Evolutionary conservation across 2,113 vertebrate genomes (phyloP).

Genomic region (Bostrychus sinensis): DNA sequence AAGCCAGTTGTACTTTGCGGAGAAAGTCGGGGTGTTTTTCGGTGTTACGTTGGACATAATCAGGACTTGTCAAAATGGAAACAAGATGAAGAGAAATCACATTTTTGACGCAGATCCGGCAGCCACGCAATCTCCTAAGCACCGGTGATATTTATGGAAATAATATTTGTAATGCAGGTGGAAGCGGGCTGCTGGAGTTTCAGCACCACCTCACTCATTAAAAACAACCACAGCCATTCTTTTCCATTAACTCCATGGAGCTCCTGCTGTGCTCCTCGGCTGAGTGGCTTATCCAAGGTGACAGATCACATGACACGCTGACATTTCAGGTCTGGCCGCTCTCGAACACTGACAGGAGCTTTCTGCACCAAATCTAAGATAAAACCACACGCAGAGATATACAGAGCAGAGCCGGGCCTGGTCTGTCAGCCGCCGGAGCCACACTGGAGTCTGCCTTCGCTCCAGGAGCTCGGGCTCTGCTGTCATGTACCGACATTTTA

Average conservation of each 20-base stretch:
- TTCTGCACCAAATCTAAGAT: too few relatives aligned
- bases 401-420: neutral
- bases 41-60: too few relatives aligned
- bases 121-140: neutral
- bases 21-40: too few relatives aligned
- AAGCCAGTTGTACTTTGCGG: too few relatives aligned
- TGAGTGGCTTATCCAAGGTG: neutral
- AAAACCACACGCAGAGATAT: neutral
- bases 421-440: conserved; percentile 2
- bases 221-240: neutral
- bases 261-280: neutral
- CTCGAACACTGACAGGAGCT: too few relatives aligned
- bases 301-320: neutral
- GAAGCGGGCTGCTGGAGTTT: neutral
- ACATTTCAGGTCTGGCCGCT: neutral
- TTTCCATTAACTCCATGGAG: neutral
- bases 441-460: too few relatives aligned
- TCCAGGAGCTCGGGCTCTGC: neutral
- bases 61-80: too few relatives aligned
- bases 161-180: neutral
- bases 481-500: neutral
- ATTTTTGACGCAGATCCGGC: neutral
- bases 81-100: too few relatives aligned
- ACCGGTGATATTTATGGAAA: neutral
- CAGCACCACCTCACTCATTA: neutral